Evolutionary conservation across 1,140 invertebrate species (phyloP), one percentile per base, ranked within the genome.

Genomic region (Zaprionus taronus): DNA sequence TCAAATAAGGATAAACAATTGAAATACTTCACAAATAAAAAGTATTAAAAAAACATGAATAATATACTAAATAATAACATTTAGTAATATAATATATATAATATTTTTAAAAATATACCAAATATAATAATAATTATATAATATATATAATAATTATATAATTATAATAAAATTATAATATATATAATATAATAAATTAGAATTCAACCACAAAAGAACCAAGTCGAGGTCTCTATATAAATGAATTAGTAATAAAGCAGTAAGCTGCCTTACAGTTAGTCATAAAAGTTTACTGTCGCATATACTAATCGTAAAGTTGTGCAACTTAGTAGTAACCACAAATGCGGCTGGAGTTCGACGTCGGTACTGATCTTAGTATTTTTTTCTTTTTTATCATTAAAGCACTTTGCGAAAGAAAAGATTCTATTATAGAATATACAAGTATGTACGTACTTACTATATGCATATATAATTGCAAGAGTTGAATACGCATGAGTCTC

Each of bases 281-380:
- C 11, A 22, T 49, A 82, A 82, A 67, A 70, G 49, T 49, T 49
- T 66, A 56, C 47, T 28, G 56, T 22, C 20, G 51, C 36, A 51
- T 14, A 79, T 72, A 49, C 17, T 12, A 14, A 38, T 55, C 49
- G 20, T 65, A 87, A 77, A 84, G 78, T 85, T 87, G 82, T 89
- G 76, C 64, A 86, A 85, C 76, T 77, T 66, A 67, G 63, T 66
- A 67, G 55, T 66, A 69, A 56, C 57, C 56, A 41, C 72, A 80
- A 65, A 76, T 63, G 49, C 38, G 55, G 17, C 51, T 55, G 20
- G 49, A 63, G 31, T 47, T 61, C 26, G 60, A 60, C 47, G 75
- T 49, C 34, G 38, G 22, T n/a, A 24, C 9, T 2, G 17, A 22
- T 24, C 17, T 24, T 9, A 51, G 9, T 51, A 5, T 24, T 51